These are phyloP conservation scores for Pentamera pediparva DNA, from an alignment of 53 echinoderm and acorn worm genomes.

Conservation along the genomic window DNA sequence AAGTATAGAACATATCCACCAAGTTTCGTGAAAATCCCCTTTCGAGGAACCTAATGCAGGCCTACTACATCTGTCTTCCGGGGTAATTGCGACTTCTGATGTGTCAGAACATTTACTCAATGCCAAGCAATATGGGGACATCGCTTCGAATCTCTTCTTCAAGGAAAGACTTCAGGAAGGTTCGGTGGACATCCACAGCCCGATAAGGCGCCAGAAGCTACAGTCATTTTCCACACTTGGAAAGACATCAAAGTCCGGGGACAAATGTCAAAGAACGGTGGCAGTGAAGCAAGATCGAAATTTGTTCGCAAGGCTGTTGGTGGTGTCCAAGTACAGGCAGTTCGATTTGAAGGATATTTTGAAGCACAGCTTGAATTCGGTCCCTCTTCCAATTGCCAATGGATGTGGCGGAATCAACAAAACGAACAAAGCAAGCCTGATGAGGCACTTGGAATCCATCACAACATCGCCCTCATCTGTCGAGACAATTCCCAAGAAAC, in stretches of 20 bases:
- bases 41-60: constrained; percentile 31
- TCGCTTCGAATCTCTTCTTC: constrained; percentile 2
- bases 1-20: not conserved
- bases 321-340: constrained; percentile 21
- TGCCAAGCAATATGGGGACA: constrained; percentile 28
- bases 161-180: constrained; percentile 41
- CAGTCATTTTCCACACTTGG: not conserved
- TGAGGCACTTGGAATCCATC: constrained; percentile 40
- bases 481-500: constrained; percentile 1
- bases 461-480: constrained; percentile 13
- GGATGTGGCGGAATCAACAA: constrained; percentile 35
- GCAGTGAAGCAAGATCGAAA: constrained; percentile 35
- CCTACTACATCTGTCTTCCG: constrained; percentile 46
- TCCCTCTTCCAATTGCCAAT: constrained; percentile 32
- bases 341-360: constrained; percentile 26
- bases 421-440: constrained; percentile 37
- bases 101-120: constrained; percentile 7
- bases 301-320: constrained; percentile 40
- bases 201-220: constrained; percentile 37
- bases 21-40: constrained; percentile 27
- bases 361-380: constrained; percentile 29
- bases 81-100: constrained; percentile 23
- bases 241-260: not conserved
- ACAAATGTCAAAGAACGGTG: constrained; percentile 35
- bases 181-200: constrained; percentile 16